Evolutionary conservation across 2,888 invertebrate genomes (phyloP).

Genomic region (Brachypterus glaber): DNA sequence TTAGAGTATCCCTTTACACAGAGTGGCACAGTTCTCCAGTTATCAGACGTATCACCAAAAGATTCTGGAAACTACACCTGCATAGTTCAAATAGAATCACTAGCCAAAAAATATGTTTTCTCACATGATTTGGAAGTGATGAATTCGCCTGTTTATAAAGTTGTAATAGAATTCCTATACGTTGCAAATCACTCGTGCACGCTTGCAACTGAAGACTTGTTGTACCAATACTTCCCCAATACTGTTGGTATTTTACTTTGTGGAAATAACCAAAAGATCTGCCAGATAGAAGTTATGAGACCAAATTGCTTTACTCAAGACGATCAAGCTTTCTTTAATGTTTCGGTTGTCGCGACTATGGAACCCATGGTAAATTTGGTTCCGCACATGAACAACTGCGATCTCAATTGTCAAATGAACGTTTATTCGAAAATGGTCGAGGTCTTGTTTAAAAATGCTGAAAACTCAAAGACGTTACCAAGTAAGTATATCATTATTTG

Average conservation of each 20-base stretch:
- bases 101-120: conserved; percentile 20
- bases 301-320: conserved; percentile 31
- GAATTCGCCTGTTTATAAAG: conserved; percentile 32
- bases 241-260: conserved; percentile 33
- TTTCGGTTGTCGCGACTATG: conserved; percentile 31
- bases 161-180: conserved; percentile 32
- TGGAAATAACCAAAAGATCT: conserved; percentile 30
- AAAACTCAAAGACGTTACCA: no score
- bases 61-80: conserved; percentile 39
- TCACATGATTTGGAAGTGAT: conserved; percentile 35
- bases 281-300: conserved; percentile 31
- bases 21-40: conserved; percentile 27
- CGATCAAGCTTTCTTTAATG: conserved; percentile 27
- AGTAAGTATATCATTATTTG: no score
- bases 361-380: conserved; percentile 20
- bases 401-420: conserved; percentile 35
- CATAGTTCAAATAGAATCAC: conserved; percentile 18
- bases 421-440: conserved; percentile 33
- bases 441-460: conserved; percentile 33
- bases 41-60: conserved; percentile 32
- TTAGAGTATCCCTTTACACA: no score
- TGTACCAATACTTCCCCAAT: conserved; percentile 34
- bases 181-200: conserved; percentile 30
- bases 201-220: conserved; percentile 29
- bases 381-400: conserved; percentile 28